phyloP scores from a whole-genome alignment of 2,888 invertebrate genomes.

The Nomada fucata region DNA sequence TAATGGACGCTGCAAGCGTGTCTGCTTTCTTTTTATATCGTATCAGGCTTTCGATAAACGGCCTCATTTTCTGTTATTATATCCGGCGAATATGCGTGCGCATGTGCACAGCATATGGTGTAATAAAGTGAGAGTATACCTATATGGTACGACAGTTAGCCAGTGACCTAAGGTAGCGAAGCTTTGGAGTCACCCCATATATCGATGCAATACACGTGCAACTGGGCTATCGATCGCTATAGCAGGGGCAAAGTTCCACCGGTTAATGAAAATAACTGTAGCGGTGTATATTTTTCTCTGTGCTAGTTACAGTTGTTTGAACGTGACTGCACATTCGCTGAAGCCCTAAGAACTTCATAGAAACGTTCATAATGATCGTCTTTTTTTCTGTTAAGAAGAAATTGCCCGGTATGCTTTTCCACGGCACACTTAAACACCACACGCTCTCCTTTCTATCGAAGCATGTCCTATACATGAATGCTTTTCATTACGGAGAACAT shows the following conservation, averaged over 20 bases:
- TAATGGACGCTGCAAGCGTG: slow-evolving; percentile 43
- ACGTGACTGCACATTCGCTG: slow-evolving; percentile 51
- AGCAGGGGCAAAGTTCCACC: slow-evolving; percentile 75
- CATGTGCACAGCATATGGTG: slow-evolving; percentile 67
- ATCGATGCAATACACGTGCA: slow-evolving; percentile 81
- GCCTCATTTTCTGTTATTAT: slow-evolving; percentile 66
- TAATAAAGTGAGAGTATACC: slow-evolving; percentile 67
- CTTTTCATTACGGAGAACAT: background rate
- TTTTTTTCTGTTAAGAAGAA: slow-evolving; percentile 7
- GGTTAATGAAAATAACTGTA: slow-evolving; percentile 79
- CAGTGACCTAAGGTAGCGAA: slow-evolving; percentile 76
- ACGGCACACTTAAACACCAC: background rate
- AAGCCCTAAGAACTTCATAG: slow-evolving; percentile 54
- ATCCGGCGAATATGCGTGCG: slow-evolving; percentile 66
- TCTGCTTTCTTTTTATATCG: slow-evolving; percentile 63
- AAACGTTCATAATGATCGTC: slow-evolving; percentile 32
- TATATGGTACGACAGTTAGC: slow-evolving; percentile 77
- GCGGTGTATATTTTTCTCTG: slow-evolving; percentile 69
- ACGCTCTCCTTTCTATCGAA: background rate
- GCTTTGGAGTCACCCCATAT: slow-evolving; percentile 71
- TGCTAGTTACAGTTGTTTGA: slow-evolving; percentile 68
- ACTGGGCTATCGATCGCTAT: slow-evolving; percentile 82
- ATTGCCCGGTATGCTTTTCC: background rate
- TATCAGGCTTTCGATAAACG: slow-evolving; percentile 62
- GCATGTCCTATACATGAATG: no score